phyloP scores from a whole-genome alignment of 2,113 vertebrate species.

The Gnathonemus echidnorhynchus region DNA sequence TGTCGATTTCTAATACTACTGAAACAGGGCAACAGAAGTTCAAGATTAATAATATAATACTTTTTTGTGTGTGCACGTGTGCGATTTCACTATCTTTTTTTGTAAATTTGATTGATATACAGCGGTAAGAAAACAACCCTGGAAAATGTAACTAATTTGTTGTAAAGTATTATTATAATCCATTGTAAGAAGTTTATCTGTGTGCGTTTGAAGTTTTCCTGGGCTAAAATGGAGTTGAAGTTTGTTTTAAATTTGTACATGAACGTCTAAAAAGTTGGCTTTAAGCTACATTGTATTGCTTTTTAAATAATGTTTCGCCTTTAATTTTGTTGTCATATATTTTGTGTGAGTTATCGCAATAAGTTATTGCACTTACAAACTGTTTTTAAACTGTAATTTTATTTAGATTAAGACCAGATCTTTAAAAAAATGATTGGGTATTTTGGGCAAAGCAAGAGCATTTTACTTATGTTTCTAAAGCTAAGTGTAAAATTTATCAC shows the following conservation, averaged over 20 bases:
- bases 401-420: slow-evolving; percentile 17
- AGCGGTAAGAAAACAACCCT: slow-evolving; percentile 42
- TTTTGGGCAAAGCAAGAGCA: neutral
- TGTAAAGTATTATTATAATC: slow-evolving; percentile 48
- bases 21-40: slow-evolving; percentile 49
- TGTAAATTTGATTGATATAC: slow-evolving; percentile 52
- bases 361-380: slow-evolving; percentile 76
- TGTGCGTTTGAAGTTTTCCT: slow-evolving; percentile 38
- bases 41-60: slow-evolving; percentile 39
- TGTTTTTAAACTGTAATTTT: slow-evolving; percentile 27
- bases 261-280: slow-evolving; percentile 34
- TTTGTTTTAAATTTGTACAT: slow-evolving; percentile 19
- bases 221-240: slow-evolving; percentile 39
- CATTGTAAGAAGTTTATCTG: slow-evolving; percentile 41
- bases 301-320: slow-evolving; percentile 45
- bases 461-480: neutral
- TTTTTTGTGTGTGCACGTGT: slow-evolving; percentile 40
- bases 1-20: slow-evolving; percentile 62
- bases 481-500: neutral
- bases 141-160: slow-evolving; percentile 33
- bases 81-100: slow-evolving; percentile 44
- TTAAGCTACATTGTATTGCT: slow-evolving; percentile 50
- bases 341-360: slow-evolving; percentile 50
- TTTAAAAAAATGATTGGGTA: slow-evolving; percentile 24
- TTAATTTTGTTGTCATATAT: slow-evolving; percentile 43